Evolutionary conservation across 2,888 invertebrate species (phyloP), one percentile per base, ranked within the genome.

Genomic region (Epicampocera succincta): DNA sequence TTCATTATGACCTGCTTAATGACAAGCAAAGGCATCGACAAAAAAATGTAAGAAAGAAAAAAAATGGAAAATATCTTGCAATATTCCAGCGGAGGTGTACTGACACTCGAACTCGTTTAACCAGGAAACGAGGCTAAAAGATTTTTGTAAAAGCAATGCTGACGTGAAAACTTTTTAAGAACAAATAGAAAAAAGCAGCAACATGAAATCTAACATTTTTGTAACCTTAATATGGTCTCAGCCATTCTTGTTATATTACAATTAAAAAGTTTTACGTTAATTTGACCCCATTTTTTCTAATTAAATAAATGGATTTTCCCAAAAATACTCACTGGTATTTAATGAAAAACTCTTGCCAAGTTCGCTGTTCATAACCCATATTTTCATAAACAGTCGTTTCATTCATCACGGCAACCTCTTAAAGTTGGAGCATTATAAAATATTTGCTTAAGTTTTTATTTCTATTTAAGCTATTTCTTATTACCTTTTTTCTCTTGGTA

Each of bases 1-100:
- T 77, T 71, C 54, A 63, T 63, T 77, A 71, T 77, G 77, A 71
- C 77, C 77, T 77, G 77, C 60, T 77, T 77, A 71, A 71, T 71
- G 42, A 65, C 65, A 75, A 75, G 48, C 48, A 25, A 50, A 21
- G 17, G 52, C 48, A 56, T 42, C 33, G 33, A 25, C 25, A 25
- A 25, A 8, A 21, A 29, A 21, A 3, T 42, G 33, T 21, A 50
- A 58, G 19, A 17, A n/a, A n/a, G n/a, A 33, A 58, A 60, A 58
- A 58, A n/a, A 58, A 48, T 21, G 21, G 13, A 56, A 66, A 56
- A 17, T 44, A 6, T 42, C 48, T 63, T 17, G 56, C 56, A 40
- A 48, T 58, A 46, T 63, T 29, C 13, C 15, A 54, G 72, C 46
- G 78, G 46, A 79, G 78, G 72, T 60, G 76, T 73, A 68, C 3